Percentiles rank a stretch among this genome's conserved stretches.
Conservation (phyloP, 2,113 vertebrate species). For the Andinoacara biseriatus region DNA sequence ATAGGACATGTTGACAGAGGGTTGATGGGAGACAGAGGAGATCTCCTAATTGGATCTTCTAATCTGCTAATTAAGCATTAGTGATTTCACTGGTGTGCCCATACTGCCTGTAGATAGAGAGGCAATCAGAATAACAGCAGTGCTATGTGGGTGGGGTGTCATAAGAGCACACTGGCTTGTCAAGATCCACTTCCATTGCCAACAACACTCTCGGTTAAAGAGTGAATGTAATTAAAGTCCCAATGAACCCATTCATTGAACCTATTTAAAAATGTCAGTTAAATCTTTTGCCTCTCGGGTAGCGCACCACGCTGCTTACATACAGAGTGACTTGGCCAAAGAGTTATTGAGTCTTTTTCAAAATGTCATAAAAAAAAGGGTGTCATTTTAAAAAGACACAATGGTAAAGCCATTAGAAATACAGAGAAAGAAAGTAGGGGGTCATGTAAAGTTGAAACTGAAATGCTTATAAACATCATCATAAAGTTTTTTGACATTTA, state of each 20-base stretch:
- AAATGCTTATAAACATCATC: slow-evolving; percentile 19
- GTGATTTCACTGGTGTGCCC: slow-evolving; percentile 66
- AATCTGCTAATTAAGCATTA: slow-evolving; percentile 82
- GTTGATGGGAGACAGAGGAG: slow-evolving; percentile 75
- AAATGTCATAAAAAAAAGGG: slow-evolving; percentile 21
- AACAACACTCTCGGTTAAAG: slow-evolving; percentile 63
- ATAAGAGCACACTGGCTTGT: slow-evolving; percentile 69
- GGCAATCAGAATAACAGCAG: slow-evolving; percentile 66
- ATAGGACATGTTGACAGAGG: slow-evolving; percentile 68
- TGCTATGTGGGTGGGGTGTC: slow-evolving; percentile 66
- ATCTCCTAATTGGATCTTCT: slow-evolving; percentile 84
- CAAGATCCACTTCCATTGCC: slow-evolving; percentile 71
- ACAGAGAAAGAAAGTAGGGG: neutral
- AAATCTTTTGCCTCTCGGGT: slow-evolving; percentile 62
- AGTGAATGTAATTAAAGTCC: slow-evolving; percentile 80
- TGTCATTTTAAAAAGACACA: slow-evolving; percentile 12
- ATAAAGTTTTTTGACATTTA: neutral
- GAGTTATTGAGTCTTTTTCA: slow-evolving; percentile 22
- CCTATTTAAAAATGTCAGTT: slow-evolving; percentile 75
- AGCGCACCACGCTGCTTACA: slow-evolving; percentile 21
- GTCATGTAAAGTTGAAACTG: slow-evolving; percentile 18
- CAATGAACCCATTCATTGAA: slow-evolving; percentile 77
- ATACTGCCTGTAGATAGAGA: slow-evolving; percentile 57
- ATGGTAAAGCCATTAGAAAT: neutral
- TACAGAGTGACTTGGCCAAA: slow-evolving; percentile 30